A percentile compares a stretch with the other conserved stretches of the same genome.
Evolutionary conservation across 2,888 invertebrate genomes (phyloP).

Genomic region (Eucriotettix oculatus): DNA sequence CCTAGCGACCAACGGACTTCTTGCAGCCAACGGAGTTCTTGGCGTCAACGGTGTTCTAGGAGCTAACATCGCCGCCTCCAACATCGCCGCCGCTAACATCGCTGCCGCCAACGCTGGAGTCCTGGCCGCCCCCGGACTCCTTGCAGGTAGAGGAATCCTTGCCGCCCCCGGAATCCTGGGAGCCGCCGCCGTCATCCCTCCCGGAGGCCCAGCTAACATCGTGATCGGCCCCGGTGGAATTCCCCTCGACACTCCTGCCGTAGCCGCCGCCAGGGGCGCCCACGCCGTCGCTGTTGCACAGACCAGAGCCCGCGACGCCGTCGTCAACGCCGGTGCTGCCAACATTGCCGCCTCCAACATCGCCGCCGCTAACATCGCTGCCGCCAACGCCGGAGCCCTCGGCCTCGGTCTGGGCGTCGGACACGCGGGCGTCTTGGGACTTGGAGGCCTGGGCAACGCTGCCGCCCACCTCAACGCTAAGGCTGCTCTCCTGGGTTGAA

Average conservation of each 20-base stretch:
- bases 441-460: neutral
- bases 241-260: neutral
- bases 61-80: too few relatives aligned
- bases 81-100: too few relatives aligned
- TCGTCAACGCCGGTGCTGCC: neutral
- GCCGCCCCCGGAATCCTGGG: neutral
- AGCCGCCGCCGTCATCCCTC: neutral
- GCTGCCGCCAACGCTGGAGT: neutral
- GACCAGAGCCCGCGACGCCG: neutral
- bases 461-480: neutral
- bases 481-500: neutral
- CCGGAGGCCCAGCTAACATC: neutral
- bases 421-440: neutral
- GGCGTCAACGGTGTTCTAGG: too few relatives aligned
- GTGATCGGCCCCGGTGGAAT: neutral
- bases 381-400: neutral
- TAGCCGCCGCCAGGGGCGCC: neutral
- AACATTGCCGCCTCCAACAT: neutral
- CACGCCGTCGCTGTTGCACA: neutral
- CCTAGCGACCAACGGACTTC: too few relatives aligned
- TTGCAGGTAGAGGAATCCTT: neutral
- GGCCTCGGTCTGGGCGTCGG: neutral
- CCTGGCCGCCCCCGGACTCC: neutral
- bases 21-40: too few relatives aligned
- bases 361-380: neutral